Evolutionary conservation across 64 coral and sea anemone genomes (phyloP), one percentile per base, ranked within the genome.

Genomic region (Pocillopora verrucosa): DNA sequence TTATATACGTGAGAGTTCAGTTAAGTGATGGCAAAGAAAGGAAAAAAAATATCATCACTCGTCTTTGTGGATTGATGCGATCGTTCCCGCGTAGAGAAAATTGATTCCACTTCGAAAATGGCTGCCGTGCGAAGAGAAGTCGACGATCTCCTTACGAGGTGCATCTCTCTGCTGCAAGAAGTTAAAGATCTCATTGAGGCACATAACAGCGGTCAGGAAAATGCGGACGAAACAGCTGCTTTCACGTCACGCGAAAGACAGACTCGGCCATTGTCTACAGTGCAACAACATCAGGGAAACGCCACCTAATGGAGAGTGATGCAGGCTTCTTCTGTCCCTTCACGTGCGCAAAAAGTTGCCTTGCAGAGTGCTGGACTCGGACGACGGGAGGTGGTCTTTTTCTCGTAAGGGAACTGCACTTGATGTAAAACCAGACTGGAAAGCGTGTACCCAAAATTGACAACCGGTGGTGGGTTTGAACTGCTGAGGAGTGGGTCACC

Each of bases 351-450:
- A 60, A 93, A 89, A 85, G 65, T 88, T 34, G 20, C n/a, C 14
- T 72, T 81, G 73, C 84, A 88, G 60, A 80, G 88, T 88, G 86
- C 78, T 89, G 91, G 84, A 41, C 91, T 92, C 36, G 90, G 84
- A 10, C 51, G 91, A 22, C 73, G 64, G 81, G 88, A 92, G 75
- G 77, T 81, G 10, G 85, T 83, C n/a, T 36, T 82, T 88, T 73
- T 56, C 59, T 7, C 89, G 86, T 38, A 83, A 62, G 84, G 92
- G 19, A 92, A 64, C 76, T 92, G 61, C 76, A 20, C 17, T 87
- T 19, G 91, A 92, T 20, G 90, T 92, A 4, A 85, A 87, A 73
- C 61, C 20, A 51, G 45, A 57, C 38, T 77, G 76, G 76, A 87
- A 24, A 75, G 36, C 15, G 73, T 86, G 12, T 92, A 69, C 67